A percentile compares a stretch with the other conserved stretches of the same genome.
phyloP scores from a whole-genome alignment of 2,113 vertebrate species.

The Carollia perspicillata region DNA sequence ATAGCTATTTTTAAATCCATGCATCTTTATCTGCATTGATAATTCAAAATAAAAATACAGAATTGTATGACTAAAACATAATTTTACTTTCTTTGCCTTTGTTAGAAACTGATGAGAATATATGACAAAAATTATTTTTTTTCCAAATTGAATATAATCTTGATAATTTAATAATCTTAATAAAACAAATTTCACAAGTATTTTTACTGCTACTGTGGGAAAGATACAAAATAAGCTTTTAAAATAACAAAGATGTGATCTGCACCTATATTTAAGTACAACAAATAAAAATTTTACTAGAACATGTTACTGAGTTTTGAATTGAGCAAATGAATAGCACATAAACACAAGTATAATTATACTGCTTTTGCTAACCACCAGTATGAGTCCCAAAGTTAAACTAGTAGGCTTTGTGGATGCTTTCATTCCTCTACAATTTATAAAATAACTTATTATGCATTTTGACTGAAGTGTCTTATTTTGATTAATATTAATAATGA shows the following conservation, averaged over 20 bases:
- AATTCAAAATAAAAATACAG: not conserved
- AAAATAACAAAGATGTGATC: not conserved
- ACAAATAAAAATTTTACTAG: not conserved
- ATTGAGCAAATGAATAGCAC: not conserved
- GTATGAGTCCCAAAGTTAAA: not conserved
- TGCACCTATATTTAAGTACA: not conserved
- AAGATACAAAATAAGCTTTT: not conserved
- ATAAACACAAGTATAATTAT: not conserved
- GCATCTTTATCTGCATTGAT: not conserved
- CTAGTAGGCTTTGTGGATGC: not conserved
- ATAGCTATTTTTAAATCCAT: not conserved
- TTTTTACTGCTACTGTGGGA: not conserved
- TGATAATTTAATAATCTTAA: not conserved
- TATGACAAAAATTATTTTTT: not conserved
- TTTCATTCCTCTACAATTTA: not conserved
- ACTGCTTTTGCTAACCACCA: not conserved
- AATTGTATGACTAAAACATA: not conserved
- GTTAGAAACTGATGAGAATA: not conserved
- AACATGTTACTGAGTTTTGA: not conserved
- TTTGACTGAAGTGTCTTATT: constrained; percentile 42
- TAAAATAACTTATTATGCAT: not conserved
- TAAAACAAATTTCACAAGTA: not conserved
- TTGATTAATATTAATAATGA: constrained; percentile 45
- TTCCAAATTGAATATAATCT: not conserved
- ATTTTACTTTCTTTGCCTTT: not conserved